A percentile compares a stretch with the other conserved stretches of the same genome.
Evolutionary conservation across 2,888 invertebrate species (phyloP).

Genomic region (Tyria jacobaeae): DNA sequence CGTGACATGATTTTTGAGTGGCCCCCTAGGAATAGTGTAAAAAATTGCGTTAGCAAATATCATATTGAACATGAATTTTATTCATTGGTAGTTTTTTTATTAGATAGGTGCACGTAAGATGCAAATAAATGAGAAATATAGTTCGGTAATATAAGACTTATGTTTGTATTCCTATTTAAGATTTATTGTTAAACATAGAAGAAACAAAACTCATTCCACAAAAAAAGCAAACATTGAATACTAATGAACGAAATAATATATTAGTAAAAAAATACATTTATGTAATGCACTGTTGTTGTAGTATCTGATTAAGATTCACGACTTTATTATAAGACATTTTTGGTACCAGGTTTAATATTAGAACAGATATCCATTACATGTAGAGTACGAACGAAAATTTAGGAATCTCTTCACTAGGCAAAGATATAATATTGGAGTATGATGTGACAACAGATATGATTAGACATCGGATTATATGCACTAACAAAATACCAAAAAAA

Average conservation of each 20-base stretch:
- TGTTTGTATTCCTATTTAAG: not conserved
- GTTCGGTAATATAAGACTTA: not conserved
- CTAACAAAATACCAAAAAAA: too few relatives aligned
- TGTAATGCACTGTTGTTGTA: not conserved
- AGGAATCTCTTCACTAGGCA: too few relatives aligned
- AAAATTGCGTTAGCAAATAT: constrained; percentile 43
- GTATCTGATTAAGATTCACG: not conserved
- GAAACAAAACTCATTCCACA: not conserved
- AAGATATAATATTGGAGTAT: too few relatives aligned
- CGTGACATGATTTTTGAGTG: constrained; percentile 67
- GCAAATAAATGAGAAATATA: not conserved
- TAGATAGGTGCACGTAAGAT: not conserved
- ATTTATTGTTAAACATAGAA: too few relatives aligned
- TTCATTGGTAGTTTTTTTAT: constrained; percentile 13
- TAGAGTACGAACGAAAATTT: too few relatives aligned
- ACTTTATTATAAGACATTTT: too few relatives aligned
- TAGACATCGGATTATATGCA: too few relatives aligned
- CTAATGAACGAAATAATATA: not conserved
- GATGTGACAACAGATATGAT: too few relatives aligned
- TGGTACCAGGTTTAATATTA: too few relatives aligned
- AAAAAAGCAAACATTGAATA: not conserved
- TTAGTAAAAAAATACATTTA: too few relatives aligned
- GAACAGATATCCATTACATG: too few relatives aligned
- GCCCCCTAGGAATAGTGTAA: constrained; percentile 45
- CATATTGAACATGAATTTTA: constrained; percentile 25